A percentile compares a stretch with the other conserved stretches of the same genome.
phyloP scores from a whole-genome alignment of 2,888 invertebrate genomes.

The Apotomis capreana region DNA sequence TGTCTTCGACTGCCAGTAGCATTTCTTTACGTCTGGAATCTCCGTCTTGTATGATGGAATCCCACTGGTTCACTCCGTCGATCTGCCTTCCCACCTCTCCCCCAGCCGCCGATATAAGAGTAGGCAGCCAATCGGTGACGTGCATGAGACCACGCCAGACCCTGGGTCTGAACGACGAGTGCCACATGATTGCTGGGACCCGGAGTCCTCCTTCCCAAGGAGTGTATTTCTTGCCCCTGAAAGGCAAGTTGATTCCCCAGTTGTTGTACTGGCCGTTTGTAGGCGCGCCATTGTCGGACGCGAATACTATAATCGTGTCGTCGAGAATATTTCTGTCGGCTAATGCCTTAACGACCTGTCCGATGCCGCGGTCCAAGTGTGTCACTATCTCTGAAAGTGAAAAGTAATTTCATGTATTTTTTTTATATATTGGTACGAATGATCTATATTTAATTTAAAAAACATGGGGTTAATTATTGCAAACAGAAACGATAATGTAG shows the following conservation, averaged over 20 bases:
- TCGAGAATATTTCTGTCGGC: constrained; percentile 87
- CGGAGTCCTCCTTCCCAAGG: constrained; percentile 94
- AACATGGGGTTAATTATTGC: no score
- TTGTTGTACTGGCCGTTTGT: constrained; percentile 89
- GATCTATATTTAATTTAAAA: no score
- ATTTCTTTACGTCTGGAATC: constrained; percentile 81
- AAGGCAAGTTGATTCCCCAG: constrained; percentile 90
- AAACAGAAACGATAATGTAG: no score
- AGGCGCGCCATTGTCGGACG: constrained; percentile 95
- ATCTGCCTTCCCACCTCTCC: constrained; percentile 67
- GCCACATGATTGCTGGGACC: constrained; percentile 89
- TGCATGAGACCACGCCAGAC: constrained; percentile 87
- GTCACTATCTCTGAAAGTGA: constrained; percentile 84
- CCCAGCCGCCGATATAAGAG: constrained; percentile 80
- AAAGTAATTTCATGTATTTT: constrained; percentile 9
- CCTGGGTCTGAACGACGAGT: constrained; percentile 83
- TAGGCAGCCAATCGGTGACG: constrained; percentile 93
- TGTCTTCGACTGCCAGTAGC: constrained; percentile 83
- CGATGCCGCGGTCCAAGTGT: constrained; percentile 92
- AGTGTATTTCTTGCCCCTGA: constrained; percentile 91
- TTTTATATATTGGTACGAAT: neutral
- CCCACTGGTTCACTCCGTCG: constrained; percentile 89
- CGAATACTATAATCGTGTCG: constrained; percentile 93
- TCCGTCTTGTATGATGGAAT: constrained; percentile 79
- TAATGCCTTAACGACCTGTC: constrained; percentile 88